These are phyloP conservation scores for Syndactyla subalaris DNA, from an alignment of 2,797 vertebrate genomes.

Conservation along the genomic window DNA sequence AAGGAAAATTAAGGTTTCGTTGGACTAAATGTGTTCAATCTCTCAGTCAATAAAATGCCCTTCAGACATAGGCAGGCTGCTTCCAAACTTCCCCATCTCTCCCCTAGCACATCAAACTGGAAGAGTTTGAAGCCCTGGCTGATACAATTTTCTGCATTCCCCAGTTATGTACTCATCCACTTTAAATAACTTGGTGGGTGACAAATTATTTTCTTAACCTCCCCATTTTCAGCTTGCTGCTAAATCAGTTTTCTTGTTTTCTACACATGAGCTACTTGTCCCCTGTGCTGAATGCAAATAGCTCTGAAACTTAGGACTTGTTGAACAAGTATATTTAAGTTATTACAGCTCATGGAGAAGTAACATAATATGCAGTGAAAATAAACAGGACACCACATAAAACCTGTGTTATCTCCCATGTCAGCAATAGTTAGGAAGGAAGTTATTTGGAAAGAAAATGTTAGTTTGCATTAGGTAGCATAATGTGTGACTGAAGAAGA, in stretches of 20 bases:
- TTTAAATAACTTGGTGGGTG: constrained; percentile 64
- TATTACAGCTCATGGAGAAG: not conserved
- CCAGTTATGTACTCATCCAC: constrained; percentile 52
- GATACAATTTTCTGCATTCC: constrained; percentile 54
- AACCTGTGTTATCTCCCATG: constrained; percentile 14
- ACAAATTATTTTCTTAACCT: constrained; percentile 23
- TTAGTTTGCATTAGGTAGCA: constrained; percentile 42
- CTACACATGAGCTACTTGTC: not conserved
- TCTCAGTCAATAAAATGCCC: not conserved
- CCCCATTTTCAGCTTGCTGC: not conserved
- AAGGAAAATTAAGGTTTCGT: not conserved
- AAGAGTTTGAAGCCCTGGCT: not conserved
- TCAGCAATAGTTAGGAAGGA: constrained; percentile 47
- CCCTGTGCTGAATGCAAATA: constrained; percentile 13
- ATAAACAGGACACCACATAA: constrained; percentile 36
- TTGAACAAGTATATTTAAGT: constrained; percentile 25
- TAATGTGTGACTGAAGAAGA: constrained; percentile 28
- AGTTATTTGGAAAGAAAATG: constrained; percentile 56
- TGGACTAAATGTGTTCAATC: not conserved
- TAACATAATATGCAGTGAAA: constrained; percentile 54
- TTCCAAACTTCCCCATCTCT: not conserved
- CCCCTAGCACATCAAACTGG: not conserved
- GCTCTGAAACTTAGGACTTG: not conserved
- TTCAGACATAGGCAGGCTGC: not conserved
- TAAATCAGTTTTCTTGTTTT: constrained; percentile 23